Base-by-base conservation (phyloP, 2,113 vertebrate species). In the Protomyctophum bolini region DNA sequence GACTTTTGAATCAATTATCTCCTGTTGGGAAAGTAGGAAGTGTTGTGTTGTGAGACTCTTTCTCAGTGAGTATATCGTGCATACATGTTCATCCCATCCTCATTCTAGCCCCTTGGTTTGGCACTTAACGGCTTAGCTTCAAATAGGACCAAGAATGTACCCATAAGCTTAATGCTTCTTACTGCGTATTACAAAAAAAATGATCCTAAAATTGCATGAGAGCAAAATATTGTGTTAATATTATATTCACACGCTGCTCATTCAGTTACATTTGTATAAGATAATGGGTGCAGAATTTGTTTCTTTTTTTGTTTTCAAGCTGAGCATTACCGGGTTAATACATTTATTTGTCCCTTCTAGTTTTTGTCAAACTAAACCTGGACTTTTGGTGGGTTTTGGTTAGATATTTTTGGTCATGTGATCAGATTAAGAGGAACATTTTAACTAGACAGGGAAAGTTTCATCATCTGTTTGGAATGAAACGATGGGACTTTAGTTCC, bases 61-160 rank as follows among this genome's bases (percentile, higher is more conserved):
- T 91, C 91, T 89, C 95, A 97, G 98, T 98, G 97, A 98, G 97
- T 98, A 98, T 96, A 91, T 92, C 93, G 82, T 91, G 86, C 95
- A 94, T 95, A 92, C 94, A 91, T 92, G 94, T 96, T 91, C 98
- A 97, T 96, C 86, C 91, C 95, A 93, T 92, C 83, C 90, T 86
- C 91, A 76, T 95, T 54, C 66, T 62, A 83, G 71, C 63, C 41
- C 55, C 88, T 87, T 84, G 73, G 83, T 92, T 91, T 90, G 83
- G 91, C 80, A 71, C 85, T 41, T 41, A 86, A 85, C 86, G 83
- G 90, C 89, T 85, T 72, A 68, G 79, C 91, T 87, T 46, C 70
- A 70, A 82, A 73, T 89, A 89, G 93, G 74, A 73, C 75, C 88
- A 86, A 81, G 79, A 90, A 85, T 86, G 75, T 73, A 81, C 71